phyloP scores from a whole-genome alignment of 2,797 vertebrate genomes.

The Spinus pinus region DNA sequence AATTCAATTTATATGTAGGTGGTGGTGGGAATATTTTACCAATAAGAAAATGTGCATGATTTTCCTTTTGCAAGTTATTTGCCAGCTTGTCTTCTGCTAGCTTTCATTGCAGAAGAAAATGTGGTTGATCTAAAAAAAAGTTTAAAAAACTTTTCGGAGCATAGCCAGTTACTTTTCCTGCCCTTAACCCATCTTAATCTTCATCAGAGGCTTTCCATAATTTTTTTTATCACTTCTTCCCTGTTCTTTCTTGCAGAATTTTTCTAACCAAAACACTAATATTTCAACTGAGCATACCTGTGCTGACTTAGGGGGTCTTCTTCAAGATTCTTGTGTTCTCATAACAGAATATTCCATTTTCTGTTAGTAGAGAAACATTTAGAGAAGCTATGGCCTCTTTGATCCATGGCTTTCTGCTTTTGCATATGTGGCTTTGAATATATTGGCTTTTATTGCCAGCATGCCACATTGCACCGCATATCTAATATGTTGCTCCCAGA shows the following conservation, averaged over 20 bases:
- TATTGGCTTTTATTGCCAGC: neutral
- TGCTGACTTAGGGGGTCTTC: neutral
- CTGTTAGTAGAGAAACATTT: neutral
- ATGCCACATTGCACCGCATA: neutral
- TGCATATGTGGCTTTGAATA: neutral
- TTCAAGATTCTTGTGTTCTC: neutral
- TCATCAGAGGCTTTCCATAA: neutral
- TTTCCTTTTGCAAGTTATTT: neutral
- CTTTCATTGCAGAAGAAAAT: neutral
- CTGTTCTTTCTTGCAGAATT: neutral
- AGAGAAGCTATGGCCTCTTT: neutral
- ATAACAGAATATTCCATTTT: neutral
- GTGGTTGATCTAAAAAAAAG: neutral
- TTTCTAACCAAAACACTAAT: neutral
- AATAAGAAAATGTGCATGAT: neutral
- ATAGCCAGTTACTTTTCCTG: neutral
- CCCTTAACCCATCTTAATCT: neutral
- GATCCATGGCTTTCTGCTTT: neutral
- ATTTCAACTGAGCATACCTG: neutral
- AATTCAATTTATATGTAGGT: neutral
- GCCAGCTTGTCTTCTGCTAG: neutral
- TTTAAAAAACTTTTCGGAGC: neutral
- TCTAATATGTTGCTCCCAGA: neutral
- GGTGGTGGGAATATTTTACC: neutral
- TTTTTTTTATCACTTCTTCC: neutral